Evolutionary conservation across 2,797 vertebrate genomes (phyloP).

Genomic region (Naso thynnoides): DNA sequence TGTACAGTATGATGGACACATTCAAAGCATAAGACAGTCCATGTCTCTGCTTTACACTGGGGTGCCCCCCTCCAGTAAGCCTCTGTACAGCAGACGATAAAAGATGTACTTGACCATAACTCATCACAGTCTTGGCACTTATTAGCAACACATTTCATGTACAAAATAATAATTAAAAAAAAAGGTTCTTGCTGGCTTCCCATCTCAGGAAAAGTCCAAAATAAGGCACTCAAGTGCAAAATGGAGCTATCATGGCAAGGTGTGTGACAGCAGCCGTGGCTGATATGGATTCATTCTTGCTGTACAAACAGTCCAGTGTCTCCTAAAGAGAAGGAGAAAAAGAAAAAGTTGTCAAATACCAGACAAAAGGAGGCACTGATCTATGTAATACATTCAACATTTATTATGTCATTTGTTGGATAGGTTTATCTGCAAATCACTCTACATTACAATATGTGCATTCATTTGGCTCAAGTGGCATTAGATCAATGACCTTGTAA

Average conservation of each 20-base stretch:
- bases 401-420: background rate
- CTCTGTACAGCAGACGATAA: conserved; percentile 46
- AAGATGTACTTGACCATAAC: conserved; percentile 44
- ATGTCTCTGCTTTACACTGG: conserved; percentile 50
- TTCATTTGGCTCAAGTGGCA: background rate
- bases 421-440: background rate
- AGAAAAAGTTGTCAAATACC: conserved; percentile 6
- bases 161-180: conserved; percentile 27
- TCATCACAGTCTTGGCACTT: conserved; percentile 47
- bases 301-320: background rate
- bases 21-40: conserved; percentile 45
- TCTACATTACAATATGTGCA: background rate
- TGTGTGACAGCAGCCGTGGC: conserved; percentile 37
- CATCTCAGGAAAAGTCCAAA: conserved; percentile 43
- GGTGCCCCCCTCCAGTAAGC: conserved; percentile 14
- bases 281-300: conserved; percentile 28
- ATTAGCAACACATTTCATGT: conserved; percentile 56
- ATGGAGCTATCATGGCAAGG: conserved; percentile 36
- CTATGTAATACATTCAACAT: background rate
- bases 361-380: background rate
- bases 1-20: conserved; percentile 33
- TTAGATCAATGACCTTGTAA: conserved; percentile 19
- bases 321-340: conserved; percentile 48
- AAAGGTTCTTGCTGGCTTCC: conserved; percentile 39
- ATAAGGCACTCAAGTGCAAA: conserved; percentile 63